Evolutionary conservation across 1,140 invertebrate species (phyloP), one percentile per base, ranked within the genome.

Genomic region (Helicoverpa armigera): DNA sequence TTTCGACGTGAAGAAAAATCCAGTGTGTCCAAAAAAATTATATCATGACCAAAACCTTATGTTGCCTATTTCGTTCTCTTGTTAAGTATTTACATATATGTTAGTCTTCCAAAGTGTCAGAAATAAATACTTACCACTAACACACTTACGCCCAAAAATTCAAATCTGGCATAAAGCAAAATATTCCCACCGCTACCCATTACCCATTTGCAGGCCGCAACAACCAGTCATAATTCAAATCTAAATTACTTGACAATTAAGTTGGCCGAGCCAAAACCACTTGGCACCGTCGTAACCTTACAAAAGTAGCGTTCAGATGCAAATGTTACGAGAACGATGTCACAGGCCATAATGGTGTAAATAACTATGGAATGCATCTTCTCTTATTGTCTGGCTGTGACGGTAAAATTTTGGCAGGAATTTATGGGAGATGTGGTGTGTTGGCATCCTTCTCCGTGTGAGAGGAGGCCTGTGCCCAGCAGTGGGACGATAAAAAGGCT

Each of bases 201-300:
- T 23, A 23, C 23, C 63, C 63, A 67, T 67, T 67, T 48, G 35
- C 35, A 67, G 54, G 14, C 63, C 14, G 43, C 35, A 18, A 18
- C 35, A 48, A 48, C 31, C 63, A 18, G 14, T n/a, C n/a, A 67
- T 67, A 67, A 67, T n/a, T 81, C 80, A 74, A 70, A 75, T 53
- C 72, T 60, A 70, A 81, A 76, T 81, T 81, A 81, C 80, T 76
- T 53, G 63, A 81, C 63, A 81, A 81, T 81, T 81, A 81, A 76
- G 63, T 70, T 18, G 43, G 67, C 29, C 54, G 74, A 51, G 80
- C 80, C 73, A 77, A 76, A 76, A 75, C 73, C 73, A 61, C 80
- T 81, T 81, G 80, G 80, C 80, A 81, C 35, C 54, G 56, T n/a
- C 48, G 48, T 75, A 70, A 70, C 70, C n/a, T 63, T 60, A 79